Percentiles rank a stretch among this genome's conserved stretches.
Evolutionary conservation across 2,888 invertebrate genomes (phyloP).

Genomic region (Lasioglossum villosulum): DNA sequence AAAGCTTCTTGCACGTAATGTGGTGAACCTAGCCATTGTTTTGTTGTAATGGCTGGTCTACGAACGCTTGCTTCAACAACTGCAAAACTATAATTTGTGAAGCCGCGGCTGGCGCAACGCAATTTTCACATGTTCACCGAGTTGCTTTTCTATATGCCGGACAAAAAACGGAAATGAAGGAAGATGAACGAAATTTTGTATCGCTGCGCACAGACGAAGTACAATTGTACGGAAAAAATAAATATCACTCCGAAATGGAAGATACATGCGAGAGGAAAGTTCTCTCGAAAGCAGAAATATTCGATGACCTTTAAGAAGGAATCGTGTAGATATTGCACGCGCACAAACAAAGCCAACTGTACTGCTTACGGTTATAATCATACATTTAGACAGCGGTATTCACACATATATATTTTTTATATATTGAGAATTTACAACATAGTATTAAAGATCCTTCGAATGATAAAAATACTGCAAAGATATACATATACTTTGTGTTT

Average conservation of each 20-base stretch:
- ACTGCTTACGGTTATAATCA: not conserved
- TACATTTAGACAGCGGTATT: slow-evolving; percentile 35
- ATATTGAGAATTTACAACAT: slow-evolving; percentile 52
- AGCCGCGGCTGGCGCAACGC: slow-evolving; percentile 4
- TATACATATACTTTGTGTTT: slow-evolving; percentile 60
- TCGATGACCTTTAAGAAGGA: not conserved
- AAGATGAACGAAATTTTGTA: slow-evolving; percentile 21
- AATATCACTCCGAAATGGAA: not conserved
- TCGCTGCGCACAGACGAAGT: slow-evolving; percentile 25
- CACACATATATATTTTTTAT: slow-evolving; percentile 52
- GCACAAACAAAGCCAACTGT: slow-evolving; percentile 5
- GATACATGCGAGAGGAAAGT: not conserved
- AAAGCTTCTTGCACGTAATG: slow-evolving; percentile 25
- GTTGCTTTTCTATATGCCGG: slow-evolving; percentile 18
- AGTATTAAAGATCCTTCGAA: slow-evolving; percentile 46
- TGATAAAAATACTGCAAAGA: slow-evolving; percentile 56
- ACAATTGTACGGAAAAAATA: slow-evolving; percentile 22
- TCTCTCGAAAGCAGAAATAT: not conserved
- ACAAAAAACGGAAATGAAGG: not conserved
- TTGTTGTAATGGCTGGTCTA: slow-evolving; percentile 20
- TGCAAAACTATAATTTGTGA: slow-evolving; percentile 23
- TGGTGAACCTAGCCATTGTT: slow-evolving; percentile 40
- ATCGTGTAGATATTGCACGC: slow-evolving; percentile 2
- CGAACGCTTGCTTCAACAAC: not conserved
- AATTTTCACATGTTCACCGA: slow-evolving; percentile 17